These are phyloP conservation scores for Synergus laeviventris DNA, from an alignment of 2,888 invertebrate species.

Conservation along the genomic window DNA sequence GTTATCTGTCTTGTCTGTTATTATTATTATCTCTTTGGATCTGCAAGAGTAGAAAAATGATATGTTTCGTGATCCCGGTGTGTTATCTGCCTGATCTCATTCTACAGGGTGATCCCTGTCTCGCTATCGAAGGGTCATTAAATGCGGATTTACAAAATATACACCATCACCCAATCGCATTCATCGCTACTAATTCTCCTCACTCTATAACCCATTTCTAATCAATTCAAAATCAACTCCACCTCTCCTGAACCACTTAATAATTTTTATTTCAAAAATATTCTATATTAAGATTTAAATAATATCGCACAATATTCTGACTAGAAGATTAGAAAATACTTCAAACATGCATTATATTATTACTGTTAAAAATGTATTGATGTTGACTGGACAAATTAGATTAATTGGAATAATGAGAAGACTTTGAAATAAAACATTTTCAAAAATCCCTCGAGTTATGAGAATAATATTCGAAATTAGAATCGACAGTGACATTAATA, in stretches of 20 bases:
- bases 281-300: too few species aligned
- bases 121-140: slow-evolving; percentile 25
- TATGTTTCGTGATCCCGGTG: slow-evolving; percentile 43
- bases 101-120: slow-evolving; percentile 47
- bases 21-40: slow-evolving; percentile 42
- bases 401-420: not conserved
- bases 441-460: not conserved
- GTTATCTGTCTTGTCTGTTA: too few species aligned
- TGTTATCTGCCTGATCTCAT: slow-evolving; percentile 46
- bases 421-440: not conserved
- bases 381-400: too few species aligned
- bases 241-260: not conserved
- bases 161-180: slow-evolving; percentile 3
- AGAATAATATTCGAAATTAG: slow-evolving; percentile 16
- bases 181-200: not conserved
- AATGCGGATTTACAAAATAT: slow-evolving; percentile 6
- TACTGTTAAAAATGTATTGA: too few species aligned
- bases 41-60: slow-evolving; percentile 48
- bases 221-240: not conserved
- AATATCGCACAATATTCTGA: too few species aligned
- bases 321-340: too few species aligned
- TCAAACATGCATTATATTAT: too few species aligned
- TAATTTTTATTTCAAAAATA: not conserved
- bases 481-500: slow-evolving; percentile 27
- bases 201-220: not conserved